Evolutionary conservation across 1,140 invertebrate genomes (phyloP), one percentile per base, ranked within the genome.

Genomic region (Globodera rostochiensis): DNA sequence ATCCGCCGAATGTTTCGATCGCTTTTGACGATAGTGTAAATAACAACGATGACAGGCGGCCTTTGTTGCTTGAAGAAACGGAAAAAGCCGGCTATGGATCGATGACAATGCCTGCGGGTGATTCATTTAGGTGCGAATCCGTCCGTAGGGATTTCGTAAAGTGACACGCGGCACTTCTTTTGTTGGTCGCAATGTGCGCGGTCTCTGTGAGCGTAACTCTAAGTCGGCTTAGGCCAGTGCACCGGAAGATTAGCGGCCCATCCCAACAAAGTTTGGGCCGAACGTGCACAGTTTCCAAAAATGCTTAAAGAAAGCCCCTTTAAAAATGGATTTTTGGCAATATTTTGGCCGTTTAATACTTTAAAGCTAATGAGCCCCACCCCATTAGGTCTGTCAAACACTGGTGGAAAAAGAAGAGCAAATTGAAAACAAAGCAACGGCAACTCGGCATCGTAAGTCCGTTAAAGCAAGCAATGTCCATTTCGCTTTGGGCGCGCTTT

Each of bases 371-470:
- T 53, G 11, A 53, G 50, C 50, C 50, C 11, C 11, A 53, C 50
- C 50, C 50, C 50, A 36, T 15, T 60, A n/a, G 74, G 46, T 7
- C 36, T 15, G 53, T 13, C 45, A 53, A 49, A 57, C 25, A 75
- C 13, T 49, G 74, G 46, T 64, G 19, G 50, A 57, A 76, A 60
- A 76, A 6, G 57, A 9, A 15, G 13, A 57, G 66, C 36, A 76
- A 76, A 76, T 15, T 46, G 53, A 76, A 76, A 9, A n/a, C 36
- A 45, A 21, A 53, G 19, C 47, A 57, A 19, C 47, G n/a, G 8
- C 25, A 76, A 76, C 50, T 60, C 53, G 74, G 74, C 19, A 57
- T 76, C 45, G 74, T 76, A 76, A 76, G 74, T 75, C 6, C 25
- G 6, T 74, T 74, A 47, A 45, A 9, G 7, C 46, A 45, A 9